phyloP scores from a whole-genome alignment of 2,888 invertebrate genomes.

The Dexiosoma caninum region DNA sequence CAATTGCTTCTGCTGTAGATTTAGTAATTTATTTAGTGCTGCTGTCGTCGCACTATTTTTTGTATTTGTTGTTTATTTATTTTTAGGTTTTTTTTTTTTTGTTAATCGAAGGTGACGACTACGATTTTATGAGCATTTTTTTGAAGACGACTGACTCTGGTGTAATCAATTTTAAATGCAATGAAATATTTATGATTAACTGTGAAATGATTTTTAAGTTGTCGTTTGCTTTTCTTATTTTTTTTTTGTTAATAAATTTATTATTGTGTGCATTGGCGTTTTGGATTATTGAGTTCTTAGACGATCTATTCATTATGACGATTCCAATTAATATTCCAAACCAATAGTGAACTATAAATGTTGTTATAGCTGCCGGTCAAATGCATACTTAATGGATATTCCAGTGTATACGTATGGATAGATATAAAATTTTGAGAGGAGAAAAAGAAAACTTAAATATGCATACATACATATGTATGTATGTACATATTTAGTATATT shows the following conservation, averaged over 20 bases:
- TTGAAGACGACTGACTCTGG: conserved; percentile 67
- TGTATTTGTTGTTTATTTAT: conserved; percentile 18
- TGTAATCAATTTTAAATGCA: conserved; percentile 72
- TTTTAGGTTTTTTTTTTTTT: conserved; percentile 36
- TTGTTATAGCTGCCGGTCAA: conserved; percentile 55
- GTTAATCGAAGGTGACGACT: conserved; percentile 48
- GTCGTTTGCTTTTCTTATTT: neutral
- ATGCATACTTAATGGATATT: conserved; percentile 43
- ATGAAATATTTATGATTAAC: conserved; percentile 61
- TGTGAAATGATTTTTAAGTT: conserved; percentile 54
- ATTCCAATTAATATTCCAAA: conserved; percentile 51
- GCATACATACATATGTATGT: too few relatives aligned
- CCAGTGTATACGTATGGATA: neutral
- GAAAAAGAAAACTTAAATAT: too few relatives aligned
- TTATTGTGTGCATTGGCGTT: conserved; percentile 6
- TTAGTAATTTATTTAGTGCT: conserved; percentile 43
- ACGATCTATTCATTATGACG: conserved; percentile 11
- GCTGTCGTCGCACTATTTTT: neutral
- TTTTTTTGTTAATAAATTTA: neutral
- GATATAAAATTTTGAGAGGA: neutral
- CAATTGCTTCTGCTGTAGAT: conserved; percentile 23
- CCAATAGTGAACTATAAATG: conserved; percentile 49
- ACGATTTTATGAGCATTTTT: neutral
- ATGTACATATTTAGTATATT: too few relatives aligned
- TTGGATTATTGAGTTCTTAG: conserved; percentile 37